Base-by-base conservation (phyloP, 2,888 invertebrate species). In the Tyria jacobaeae region DNA sequence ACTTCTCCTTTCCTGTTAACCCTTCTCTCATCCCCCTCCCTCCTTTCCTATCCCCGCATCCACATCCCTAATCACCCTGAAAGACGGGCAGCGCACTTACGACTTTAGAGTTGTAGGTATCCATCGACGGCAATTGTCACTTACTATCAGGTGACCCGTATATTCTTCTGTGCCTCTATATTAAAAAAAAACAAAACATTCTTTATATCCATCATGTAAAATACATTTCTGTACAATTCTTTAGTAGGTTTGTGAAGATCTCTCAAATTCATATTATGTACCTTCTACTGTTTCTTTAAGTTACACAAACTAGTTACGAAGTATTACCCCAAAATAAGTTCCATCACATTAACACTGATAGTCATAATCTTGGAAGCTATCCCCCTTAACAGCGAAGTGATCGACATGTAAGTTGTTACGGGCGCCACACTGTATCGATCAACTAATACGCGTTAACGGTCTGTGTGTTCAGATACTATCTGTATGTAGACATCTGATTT, bases 401-500 rank as follows among this genome's bases (percentile, higher is more conserved):
- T 79, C 76, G 78, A 80, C 84, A 68, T 79, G 81, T 78, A 80
- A 81, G 83, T 81, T 75, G 87, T 83, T 82, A 78, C 81, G 76
- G 82, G 79, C 83, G 82, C 80, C 84, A 81, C 84, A 78, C 82
- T 79, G 82, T 84, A 90, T 90, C 89, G 88, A 90, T 91, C 89
- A 87, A 81, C 83, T 91, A 90, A 91, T 90, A 89, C 85, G 88
- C 89, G 89, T 88, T 90, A 91, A 90, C 89, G 85, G 88, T 82
- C 83, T 84, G 80, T 86, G 84, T 83, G 66, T 72, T 68, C 76
- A 79, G 90, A 90, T 90, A 89, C 81, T 77, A 89, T 91, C 90
- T 74, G 49, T 54, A 48, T 60, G 41, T 7, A 0, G 21, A 67
- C 68, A n/a, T 4, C n/a, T 12, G 0, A 44, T 66, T 31, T 7